Evolutionary conservation across 2,113 vertebrate genomes (phyloP), one percentile per base, ranked within the genome.

Genomic region (Platycercus adscitus): DNA sequence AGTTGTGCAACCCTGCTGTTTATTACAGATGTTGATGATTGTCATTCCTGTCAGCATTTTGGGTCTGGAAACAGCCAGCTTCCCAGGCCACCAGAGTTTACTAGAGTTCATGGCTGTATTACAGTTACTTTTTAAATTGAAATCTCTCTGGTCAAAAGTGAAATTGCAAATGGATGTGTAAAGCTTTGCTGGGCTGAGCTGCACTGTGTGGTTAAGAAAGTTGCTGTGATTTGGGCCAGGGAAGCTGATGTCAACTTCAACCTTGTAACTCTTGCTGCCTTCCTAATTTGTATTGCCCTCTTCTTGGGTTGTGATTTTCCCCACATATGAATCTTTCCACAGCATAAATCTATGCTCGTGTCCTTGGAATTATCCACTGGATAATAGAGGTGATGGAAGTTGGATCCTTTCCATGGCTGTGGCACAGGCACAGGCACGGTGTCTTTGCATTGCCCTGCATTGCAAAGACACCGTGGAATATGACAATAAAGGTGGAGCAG

Each of bases 81-180:
- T 81, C 17, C 61, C 2, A 1, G 28, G 7, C 39, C 1, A 4
- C 0, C 1, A n/a, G 61, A 56, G 53, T 58, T 68, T 64, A 20
- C 33, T 47, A 5, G 18, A 75, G 19, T 53, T 84, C 4, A 25
- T 64, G 92, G 37, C 46, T 58, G 11, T 43, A 4, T 53, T 64
- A 31, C 43, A 43, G 0, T 43, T 41, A 55, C 31, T 80, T 25
- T 65, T 58, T 41, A 28, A 6, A 4, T 2, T 63, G 31, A 18
- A 43, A 39, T 68, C 11, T 31, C 52, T 85, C 75, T 0, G 0
- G 11, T 41, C 1, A 1, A 68, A 92, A 95, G 52, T 0, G 0
- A 92, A 96, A 93, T 60, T 28, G 25, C 10, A n/a, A 41, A 10
- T 55, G 23, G n/a, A 43, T 0, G 5, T 6, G 10, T 44, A 41